phyloP scores from a whole-genome alignment of 2,888 invertebrate species.

The Girardia tigrina region DNA sequence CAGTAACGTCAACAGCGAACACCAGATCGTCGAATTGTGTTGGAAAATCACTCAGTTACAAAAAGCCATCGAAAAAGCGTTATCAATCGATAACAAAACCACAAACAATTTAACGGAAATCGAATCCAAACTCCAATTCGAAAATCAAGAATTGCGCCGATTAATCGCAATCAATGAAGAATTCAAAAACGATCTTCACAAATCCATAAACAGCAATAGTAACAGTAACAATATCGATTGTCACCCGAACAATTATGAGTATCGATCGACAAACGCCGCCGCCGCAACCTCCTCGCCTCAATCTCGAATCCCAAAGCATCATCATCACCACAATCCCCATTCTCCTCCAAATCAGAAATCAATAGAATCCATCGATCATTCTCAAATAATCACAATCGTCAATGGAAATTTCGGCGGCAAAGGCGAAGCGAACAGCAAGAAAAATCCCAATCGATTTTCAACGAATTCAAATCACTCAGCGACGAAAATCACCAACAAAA shows the following conservation, averaged over 20 bases:
- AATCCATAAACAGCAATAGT: neutral
- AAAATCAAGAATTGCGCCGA: conserved; percentile 16
- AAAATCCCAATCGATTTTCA: neutral
- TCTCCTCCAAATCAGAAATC: too few species aligned
- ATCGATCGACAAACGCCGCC: neutral
- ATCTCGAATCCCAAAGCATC: neutral
- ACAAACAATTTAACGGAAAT: neutral
- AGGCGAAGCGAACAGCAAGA: too few species aligned
- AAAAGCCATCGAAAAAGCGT: neutral
- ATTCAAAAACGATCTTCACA: conserved; percentile 10
- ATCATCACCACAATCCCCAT: neutral
- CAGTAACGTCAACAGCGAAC: neutral
- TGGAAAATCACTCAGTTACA: neutral
- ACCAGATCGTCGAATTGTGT: neutral
- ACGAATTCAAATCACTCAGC: neutral
- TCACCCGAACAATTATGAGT: neutral
- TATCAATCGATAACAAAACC: neutral
- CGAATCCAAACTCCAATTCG: neutral
- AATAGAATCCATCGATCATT: too few species aligned
- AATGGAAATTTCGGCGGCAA: too few species aligned
- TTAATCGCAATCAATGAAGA: conserved; percentile 19
- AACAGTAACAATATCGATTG: neutral
- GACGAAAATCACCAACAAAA: neutral
- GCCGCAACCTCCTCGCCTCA: neutral
- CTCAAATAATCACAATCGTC: too few species aligned